Evolutionary conservation across 2,888 invertebrate species (phyloP), one percentile per base, ranked within the genome.

Genomic region (Parnassius smintheus): DNA sequence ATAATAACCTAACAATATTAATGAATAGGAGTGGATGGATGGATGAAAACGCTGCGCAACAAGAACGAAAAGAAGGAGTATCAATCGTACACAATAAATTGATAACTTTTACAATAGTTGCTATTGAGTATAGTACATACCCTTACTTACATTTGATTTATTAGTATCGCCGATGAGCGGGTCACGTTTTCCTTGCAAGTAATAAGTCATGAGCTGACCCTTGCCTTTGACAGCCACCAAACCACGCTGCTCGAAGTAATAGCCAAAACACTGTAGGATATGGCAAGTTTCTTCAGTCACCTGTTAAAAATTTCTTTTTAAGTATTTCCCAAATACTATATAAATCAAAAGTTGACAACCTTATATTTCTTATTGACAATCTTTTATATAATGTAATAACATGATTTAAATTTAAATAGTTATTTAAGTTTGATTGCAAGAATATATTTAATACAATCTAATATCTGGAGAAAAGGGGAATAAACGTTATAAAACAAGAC

Each of bases 181-280:
- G 66, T 85, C 83, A 4, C 87, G 85, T 79, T 93, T 93, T 70
- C 95, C 95, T 80, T 94, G 92, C 70, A 99, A 91, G 82, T 98
- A 98, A 86, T 97, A 98, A 1, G 98, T 99, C 95, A 98, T 96
- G 64, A 99, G 93, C 81, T 98, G 96, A 12, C 99, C 99, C 88
- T 99, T 99, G 71, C 99, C 99, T 87, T 99, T 99, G 54, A 99
- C 99, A 51, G 96, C 96, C 12, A 99, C 98, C 65, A 98, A 91
- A 7, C 99, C 99, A 2, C 99, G 95, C 80, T 98, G 98, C 82
- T 97, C 97, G 83, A 99, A 98, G 68, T 95, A 95, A 86, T 97
- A 99, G 1, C 98, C 98, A 80, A 97, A 98, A 58, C 94, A 93
- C 79, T 96, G 94, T 35, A 99, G 93, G 69, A 99, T 98, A 72